Evolutionary conservation across 2,113 vertebrate genomes (phyloP).

Genomic region (Neopipo cinnamomea): DNA sequence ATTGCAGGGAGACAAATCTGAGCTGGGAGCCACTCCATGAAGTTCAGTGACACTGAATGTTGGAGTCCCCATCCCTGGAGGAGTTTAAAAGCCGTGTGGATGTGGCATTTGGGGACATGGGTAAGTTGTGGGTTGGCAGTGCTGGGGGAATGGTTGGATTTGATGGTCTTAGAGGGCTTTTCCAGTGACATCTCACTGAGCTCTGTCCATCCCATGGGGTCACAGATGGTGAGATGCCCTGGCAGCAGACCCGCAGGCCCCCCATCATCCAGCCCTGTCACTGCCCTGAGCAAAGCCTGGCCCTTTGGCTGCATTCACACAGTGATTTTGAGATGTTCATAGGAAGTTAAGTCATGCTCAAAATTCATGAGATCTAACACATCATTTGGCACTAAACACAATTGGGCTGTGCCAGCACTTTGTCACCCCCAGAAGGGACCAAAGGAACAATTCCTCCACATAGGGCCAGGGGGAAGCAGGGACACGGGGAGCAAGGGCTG

Average conservation of each 20-base stretch:
- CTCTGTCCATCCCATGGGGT: fast-evolving
- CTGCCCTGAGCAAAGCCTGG: fast-evolving
- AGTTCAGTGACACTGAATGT: fast-evolving
- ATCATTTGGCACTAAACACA: background rate
- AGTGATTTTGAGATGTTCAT: background rate
- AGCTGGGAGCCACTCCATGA: fast-evolving
- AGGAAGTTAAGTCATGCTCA: background rate
- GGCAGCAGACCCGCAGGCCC: background rate
- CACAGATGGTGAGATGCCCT: fast-evolving
- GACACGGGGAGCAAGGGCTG: background rate
- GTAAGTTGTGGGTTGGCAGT: background rate
- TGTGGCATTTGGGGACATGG: background rate
- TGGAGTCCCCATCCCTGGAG: background rate
- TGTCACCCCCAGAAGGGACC: background rate
- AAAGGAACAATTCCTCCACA: background rate
- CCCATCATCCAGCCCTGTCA: fast-evolving
- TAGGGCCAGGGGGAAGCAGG: background rate
- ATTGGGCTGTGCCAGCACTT: background rate
- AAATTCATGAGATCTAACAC: fast-evolving
- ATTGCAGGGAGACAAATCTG: background rate
- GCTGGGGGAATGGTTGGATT: background rate
- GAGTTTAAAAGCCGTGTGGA: fast-evolving
- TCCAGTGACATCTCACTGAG: no score
- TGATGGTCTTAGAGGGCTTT: background rate
- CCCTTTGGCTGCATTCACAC: background rate